These are phyloP conservation scores for Athalia circularis DNA, from an alignment of 2,888 invertebrate species.

Conservation along the genomic window DNA sequence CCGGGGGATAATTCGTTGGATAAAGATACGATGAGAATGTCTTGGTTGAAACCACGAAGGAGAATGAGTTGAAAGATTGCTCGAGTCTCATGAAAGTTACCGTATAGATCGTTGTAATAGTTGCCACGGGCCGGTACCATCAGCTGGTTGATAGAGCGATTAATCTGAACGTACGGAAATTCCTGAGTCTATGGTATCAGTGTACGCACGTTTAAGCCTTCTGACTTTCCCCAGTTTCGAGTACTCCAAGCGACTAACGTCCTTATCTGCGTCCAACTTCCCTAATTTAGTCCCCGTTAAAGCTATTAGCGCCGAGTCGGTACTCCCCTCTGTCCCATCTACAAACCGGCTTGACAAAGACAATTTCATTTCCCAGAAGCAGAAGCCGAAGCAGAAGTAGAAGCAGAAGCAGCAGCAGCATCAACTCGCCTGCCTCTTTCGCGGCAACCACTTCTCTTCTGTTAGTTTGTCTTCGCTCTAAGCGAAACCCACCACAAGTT, in stretches of 20 bases:
- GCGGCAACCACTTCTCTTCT: not conserved
- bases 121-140: not conserved
- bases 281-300: conserved; percentile 40
- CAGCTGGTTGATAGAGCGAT: conserved; percentile 15
- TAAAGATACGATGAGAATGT: no score
- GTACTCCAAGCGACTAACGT: conserved; percentile 32
- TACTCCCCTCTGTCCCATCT: not conserved
- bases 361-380: conserved; percentile 18
- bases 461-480: conserved; percentile 14
- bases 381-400: no score
- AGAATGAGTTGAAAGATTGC: no score
- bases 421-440: conserved; percentile 3
- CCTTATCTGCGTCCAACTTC: conserved; percentile 41
- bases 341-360: conserved; percentile 36
- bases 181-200: conserved; percentile 14
- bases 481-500: conserved; percentile 7
- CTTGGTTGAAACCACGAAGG: no score
- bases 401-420: no score
- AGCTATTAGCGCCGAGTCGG: conserved; percentile 36
- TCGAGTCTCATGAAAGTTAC: no score
- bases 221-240: conserved; percentile 18
- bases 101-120: not conserved
- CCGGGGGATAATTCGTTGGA: no score
- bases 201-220: conserved; percentile 17
- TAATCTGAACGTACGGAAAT: conserved; percentile 29